These are phyloP conservation scores for Choristoneura rosaceana DNA, from an alignment of 2,888 invertebrate genomes.

Conservation along the genomic window DNA sequence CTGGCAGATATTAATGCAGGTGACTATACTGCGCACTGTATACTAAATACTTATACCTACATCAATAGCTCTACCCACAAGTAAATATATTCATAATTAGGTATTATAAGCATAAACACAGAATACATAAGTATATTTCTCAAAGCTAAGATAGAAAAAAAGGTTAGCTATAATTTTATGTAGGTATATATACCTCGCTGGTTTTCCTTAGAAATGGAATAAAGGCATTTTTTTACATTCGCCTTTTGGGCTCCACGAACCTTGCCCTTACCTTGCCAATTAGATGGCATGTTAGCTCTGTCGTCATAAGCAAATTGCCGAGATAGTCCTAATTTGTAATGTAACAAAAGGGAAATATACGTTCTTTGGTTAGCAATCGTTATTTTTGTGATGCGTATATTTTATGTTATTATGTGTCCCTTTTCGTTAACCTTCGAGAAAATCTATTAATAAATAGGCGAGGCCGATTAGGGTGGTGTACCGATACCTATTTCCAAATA, in stretches of 20 bases:
- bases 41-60: no score
- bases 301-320: background rate
- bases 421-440: conserved; percentile 2
- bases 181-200: background rate
- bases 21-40: no score
- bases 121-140: no score
- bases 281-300: conserved; percentile 6
- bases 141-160: background rate
- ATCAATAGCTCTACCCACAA: no score
- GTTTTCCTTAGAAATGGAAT: background rate
- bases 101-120: no score
- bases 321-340: background rate
- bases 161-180: background rate
- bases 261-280: conserved; percentile 8
- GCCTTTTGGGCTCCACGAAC: conserved; percentile 1
- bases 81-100: no score
- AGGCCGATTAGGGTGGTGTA: background rate
- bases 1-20: no score
- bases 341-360: background rate
- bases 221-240: background rate
- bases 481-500: background rate
- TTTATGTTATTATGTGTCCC: background rate
- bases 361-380: background rate
- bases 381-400: background rate
- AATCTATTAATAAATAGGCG: background rate